Evolutionary conservation across 2,888 invertebrate species (phyloP).

Genomic region (Drosophila birchii): DNA sequence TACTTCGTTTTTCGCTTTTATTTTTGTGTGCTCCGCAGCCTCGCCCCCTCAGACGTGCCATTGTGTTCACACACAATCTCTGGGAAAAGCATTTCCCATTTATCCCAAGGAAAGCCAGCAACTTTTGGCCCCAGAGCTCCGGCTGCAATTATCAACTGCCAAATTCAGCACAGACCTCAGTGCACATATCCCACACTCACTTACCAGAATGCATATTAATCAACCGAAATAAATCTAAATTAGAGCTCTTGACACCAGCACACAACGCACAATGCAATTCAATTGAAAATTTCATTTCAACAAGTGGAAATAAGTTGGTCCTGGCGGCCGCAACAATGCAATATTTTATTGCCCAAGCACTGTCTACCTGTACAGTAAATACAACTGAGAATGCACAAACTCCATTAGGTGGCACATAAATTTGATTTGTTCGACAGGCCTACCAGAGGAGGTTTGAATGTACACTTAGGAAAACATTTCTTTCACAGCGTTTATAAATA

Average conservation of each 20-base stretch:
- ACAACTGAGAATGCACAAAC: slow-evolving; percentile 17
- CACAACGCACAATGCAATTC: slow-evolving; percentile 43
- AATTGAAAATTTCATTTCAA: slow-evolving; percentile 62
- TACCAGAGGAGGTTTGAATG: not conserved
- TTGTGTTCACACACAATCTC: slow-evolving; percentile 66
- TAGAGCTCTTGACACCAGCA: slow-evolving; percentile 68
- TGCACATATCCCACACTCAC: slow-evolving; percentile 57
- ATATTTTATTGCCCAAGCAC: slow-evolving; percentile 60
- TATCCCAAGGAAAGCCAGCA: slow-evolving; percentile 8
- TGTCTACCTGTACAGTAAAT: slow-evolving; percentile 29
- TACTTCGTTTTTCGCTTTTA: slow-evolving; percentile 34
- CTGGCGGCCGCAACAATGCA: slow-evolving; percentile 19
- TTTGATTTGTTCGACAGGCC: slow-evolving; percentile 57
- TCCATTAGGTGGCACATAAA: slow-evolving; percentile 47
- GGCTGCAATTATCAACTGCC: slow-evolving; percentile 64
- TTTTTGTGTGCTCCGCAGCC: slow-evolving; percentile 19
- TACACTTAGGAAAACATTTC: not conserved
- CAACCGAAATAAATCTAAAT: slow-evolving; percentile 64
- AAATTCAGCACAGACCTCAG: slow-evolving; percentile 19
- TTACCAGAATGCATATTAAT: slow-evolving; percentile 58
- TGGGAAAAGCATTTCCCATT: slow-evolving; percentile 16
- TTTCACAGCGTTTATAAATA: too few relatives aligned
- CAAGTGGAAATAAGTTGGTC: slow-evolving; percentile 46
- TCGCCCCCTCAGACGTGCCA: slow-evolving; percentile 43
- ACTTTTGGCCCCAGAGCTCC: slow-evolving; percentile 58